These are phyloP conservation scores for Picus viridis DNA, from an alignment of 2,797 vertebrate genomes.

Conservation along the genomic window DNA sequence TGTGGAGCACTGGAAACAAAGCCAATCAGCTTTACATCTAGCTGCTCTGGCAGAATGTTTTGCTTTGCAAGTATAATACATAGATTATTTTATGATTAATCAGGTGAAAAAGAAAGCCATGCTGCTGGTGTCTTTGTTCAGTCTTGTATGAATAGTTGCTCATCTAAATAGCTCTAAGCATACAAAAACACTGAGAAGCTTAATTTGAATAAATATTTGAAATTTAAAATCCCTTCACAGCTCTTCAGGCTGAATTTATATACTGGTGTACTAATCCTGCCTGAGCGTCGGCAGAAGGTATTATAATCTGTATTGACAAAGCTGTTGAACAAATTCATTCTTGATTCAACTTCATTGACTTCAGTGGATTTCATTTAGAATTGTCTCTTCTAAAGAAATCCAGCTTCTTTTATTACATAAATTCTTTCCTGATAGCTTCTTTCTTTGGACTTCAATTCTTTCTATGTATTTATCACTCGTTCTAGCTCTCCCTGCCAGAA, in stretches of 20 bases:
- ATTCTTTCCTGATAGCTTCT: background rate
- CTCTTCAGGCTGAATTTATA: background rate
- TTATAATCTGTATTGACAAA: background rate
- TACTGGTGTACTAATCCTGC: background rate
- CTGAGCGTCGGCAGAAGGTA: background rate
- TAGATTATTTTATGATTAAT: background rate
- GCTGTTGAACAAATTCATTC: background rate
- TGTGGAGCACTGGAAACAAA: background rate
- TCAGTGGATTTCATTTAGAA: conserved; percentile 25
- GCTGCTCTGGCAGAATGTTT: background rate
- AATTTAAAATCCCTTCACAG: conserved; percentile 18
- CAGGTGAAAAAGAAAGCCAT: background rate
- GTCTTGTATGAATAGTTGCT: background rate
- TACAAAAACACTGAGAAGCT: background rate
- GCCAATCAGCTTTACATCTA: background rate
- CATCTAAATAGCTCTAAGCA: background rate
- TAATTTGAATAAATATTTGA: conserved; percentile 37
- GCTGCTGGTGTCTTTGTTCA: background rate
- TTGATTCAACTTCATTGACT: conserved; percentile 11
- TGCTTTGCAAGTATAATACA: background rate
- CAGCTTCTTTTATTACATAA: background rate
- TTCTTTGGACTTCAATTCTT: background rate
- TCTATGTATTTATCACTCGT: background rate
- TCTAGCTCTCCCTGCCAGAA: conserved; percentile 90
- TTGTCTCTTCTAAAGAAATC: background rate